Conservation (phyloP, 2,113 vertebrate genomes). For the Bothrops jararaca region DNA sequence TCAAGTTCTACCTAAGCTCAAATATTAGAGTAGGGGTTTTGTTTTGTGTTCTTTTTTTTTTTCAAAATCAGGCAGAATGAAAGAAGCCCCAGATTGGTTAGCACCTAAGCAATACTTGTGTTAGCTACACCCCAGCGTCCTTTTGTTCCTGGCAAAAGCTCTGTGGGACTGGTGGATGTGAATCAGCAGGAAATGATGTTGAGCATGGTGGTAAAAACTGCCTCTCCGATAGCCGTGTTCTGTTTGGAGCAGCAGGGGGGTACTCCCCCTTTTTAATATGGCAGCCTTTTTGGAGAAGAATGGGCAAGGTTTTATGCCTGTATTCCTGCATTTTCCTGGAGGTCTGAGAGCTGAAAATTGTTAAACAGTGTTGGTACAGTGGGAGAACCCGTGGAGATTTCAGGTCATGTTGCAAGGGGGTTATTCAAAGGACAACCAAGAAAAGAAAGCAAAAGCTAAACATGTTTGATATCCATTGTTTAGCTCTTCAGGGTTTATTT, state of each 20-base stretch:
- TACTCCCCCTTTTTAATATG: not conserved
- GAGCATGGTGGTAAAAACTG: not conserved
- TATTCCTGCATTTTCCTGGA: not conserved
- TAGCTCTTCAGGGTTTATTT: not conserved
- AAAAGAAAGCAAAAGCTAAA: not conserved
- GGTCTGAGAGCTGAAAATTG: not conserved
- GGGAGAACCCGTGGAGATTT: not conserved
- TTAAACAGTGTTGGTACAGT: not conserved
- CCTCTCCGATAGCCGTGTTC: not conserved
- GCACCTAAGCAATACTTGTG: not conserved
- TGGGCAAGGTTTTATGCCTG: not conserved
- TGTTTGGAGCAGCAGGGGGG: not conserved
- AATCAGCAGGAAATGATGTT: not conserved
- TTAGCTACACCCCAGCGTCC: not conserved
- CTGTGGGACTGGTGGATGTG: not conserved
- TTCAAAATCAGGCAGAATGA: not conserved
- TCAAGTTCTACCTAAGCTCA: not conserved
- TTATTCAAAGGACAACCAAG: not conserved
- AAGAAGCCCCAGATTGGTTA: not conserved
- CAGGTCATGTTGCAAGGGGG: not conserved
- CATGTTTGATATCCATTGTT: not conserved
- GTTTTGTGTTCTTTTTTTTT: fast-evolving
- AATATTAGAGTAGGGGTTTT: not conserved
- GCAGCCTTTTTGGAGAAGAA: not conserved
- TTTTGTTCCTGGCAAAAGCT: not conserved